Evolutionary conservation across 2,113 vertebrate genomes (phyloP).

Genomic region (Solea senegalensis): DNA sequence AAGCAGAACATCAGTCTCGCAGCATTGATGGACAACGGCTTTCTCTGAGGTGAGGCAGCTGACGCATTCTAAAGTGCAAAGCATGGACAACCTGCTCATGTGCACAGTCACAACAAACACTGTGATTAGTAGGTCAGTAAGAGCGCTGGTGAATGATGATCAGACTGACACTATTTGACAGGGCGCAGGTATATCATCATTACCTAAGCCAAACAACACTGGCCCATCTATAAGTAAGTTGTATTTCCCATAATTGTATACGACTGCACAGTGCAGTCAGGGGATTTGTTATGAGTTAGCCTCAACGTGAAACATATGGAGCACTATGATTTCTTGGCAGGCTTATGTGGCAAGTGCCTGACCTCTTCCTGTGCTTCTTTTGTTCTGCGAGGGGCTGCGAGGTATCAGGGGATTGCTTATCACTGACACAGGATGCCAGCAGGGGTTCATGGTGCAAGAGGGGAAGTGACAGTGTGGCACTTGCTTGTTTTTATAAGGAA

Average conservation of each 20-base stretch:
- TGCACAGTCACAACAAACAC: slow-evolving; percentile 63
- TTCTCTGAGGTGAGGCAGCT: slow-evolving; percentile 35
- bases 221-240: slow-evolving; percentile 47
- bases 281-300: slow-evolving; percentile 71
- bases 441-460: slow-evolving; percentile 68
- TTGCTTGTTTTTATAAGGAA: slow-evolving; percentile 72
- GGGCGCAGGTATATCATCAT: slow-evolving; percentile 57
- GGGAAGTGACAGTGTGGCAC: slow-evolving; percentile 76
- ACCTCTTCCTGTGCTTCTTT: slow-evolving; percentile 75
- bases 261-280: slow-evolving; percentile 42
- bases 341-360: slow-evolving; percentile 55
- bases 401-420: slow-evolving; percentile 77
- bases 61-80: slow-evolving; percentile 12
- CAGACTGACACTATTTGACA: slow-evolving; percentile 62
- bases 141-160: slow-evolving; percentile 52
- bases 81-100: slow-evolving; percentile 1
- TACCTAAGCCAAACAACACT: slow-evolving; percentile 48
- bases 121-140: slow-evolving; percentile 39
- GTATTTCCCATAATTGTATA: slow-evolving; percentile 55
- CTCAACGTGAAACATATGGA: slow-evolving; percentile 73
- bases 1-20: slow-evolving; percentile 44
- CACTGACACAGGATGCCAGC: slow-evolving; percentile 77
- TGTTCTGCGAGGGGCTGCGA: slow-evolving; percentile 63
- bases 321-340: slow-evolving; percentile 66
- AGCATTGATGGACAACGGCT: slow-evolving; percentile 30